Conservation (phyloP, 92 coral and sea anemone species). For the Epizoanthus ramosus region DNA sequence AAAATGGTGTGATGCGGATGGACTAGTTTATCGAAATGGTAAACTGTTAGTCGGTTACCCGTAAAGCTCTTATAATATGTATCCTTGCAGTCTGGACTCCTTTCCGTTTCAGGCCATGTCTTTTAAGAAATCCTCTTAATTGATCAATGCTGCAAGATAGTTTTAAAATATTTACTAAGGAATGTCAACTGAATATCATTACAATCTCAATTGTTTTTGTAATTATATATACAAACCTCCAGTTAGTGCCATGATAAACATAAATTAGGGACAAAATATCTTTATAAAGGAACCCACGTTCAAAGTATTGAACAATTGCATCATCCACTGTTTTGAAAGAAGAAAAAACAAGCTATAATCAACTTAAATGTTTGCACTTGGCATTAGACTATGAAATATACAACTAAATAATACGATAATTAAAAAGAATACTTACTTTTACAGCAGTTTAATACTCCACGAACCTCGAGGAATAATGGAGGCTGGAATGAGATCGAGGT, state of each 20-base stretch:
- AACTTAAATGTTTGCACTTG: not conserved
- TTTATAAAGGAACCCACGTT: constrained; percentile 24
- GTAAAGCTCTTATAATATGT: constrained; percentile 19
- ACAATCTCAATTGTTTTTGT: not conserved
- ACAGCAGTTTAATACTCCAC: not conserved
- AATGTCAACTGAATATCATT: not conserved
- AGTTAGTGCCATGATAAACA: constrained; percentile 30
- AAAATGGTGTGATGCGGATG: not conserved
- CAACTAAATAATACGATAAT: constrained; percentile 6
- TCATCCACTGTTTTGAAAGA: constrained; percentile 36
- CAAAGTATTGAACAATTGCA: constrained; percentile 13
- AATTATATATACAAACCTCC: constrained; percentile 20
- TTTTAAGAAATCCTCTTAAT: constrained; percentile 15
- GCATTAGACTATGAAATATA: constrained; percentile 8
- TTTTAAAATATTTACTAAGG: not conserved
- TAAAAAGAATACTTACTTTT: constrained; percentile 29
- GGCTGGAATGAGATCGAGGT: constrained; percentile 1
- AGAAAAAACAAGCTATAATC: not conserved
- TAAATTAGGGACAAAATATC: constrained; percentile 32
- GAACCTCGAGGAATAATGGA: constrained; percentile 4
- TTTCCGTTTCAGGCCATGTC: constrained; percentile 8
- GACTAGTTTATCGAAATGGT: constrained; percentile 3
- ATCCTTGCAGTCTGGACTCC: constrained; percentile 33
- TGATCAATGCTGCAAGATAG: constrained; percentile 17
- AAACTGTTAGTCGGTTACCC: not conserved